Evolutionary conservation across 1,140 invertebrate genomes (phyloP), one percentile per base, ranked within the genome.

Genomic region (Lamellibrachia luymesi): DNA sequence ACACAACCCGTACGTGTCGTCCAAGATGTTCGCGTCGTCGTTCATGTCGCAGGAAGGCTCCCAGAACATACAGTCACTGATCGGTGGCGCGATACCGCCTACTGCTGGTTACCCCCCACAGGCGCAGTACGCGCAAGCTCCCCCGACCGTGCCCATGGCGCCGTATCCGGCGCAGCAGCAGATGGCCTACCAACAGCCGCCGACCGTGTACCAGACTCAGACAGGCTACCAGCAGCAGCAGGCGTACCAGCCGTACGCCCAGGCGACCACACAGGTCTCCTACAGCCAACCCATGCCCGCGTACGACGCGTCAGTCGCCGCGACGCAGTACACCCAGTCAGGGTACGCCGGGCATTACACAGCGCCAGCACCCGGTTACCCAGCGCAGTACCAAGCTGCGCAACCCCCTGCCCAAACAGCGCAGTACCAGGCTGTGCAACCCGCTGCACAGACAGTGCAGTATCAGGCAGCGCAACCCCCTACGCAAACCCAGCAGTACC

Each of bases 21-120:
- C 94, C 6, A 93, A 94, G 56, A 95, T 95, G 95, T 95, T 95
- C 91, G 93, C 95, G 5, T 94, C 95, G 4, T 96, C 95, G 2
- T 96, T 96, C 94, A 95, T 96, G 95, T 95, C 95, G 1, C 94
- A 95, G 91, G 95, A 96, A 92, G 95, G 95, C 4, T 94, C 94
- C 13, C 95, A 96, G 94, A 94, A 94, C 51, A 95, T 96, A 50
- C 95, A 95, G 94, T 94, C 94, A 2, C 94, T 96, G 27, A 94
- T 96, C 51, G 94, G 93, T 64, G 94, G 94, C 5, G 92, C 49
- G 17, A 91, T 49, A 4, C 91, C 49, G 91, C 49, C 91, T 22
- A 91, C 38, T 13, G 38, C 49, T 4, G 50, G 17, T 13, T 91
- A 91, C 90, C 2, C 49, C 10, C 49, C 49, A 2, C 49, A 13